A percentile compares a stretch with the other conserved stretches of the same genome.
phyloP scores from a whole-genome alignment of 2,797 vertebrate species.

The Triplophysa yarkandensis region DNA sequence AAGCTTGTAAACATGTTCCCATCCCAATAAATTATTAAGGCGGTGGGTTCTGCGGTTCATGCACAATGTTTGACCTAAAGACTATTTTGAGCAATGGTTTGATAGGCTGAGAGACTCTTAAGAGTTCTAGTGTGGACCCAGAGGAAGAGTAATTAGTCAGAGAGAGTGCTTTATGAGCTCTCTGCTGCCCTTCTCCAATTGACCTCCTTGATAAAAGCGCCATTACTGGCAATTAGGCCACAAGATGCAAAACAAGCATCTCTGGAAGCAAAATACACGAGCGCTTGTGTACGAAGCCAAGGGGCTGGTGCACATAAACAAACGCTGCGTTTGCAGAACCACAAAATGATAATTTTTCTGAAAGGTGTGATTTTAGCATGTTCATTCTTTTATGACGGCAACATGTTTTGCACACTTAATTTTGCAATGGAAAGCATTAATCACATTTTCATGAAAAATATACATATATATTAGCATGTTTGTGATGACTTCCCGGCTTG shows the following conservation, averaged over 20 bases:
- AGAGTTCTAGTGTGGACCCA: conserved; percentile 26
- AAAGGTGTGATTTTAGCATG: neutral
- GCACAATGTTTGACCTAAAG: conserved; percentile 25
- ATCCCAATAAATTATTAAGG: conserved; percentile 48
- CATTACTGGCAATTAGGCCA: conserved; percentile 58
- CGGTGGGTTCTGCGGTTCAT: conserved; percentile 20
- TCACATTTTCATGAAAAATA: neutral
- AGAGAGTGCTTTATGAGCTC: conserved; percentile 43
- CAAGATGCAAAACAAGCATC: conserved; percentile 53
- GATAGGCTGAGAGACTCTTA: conserved; percentile 48
- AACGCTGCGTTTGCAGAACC: neutral
- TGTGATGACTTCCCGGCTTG: too few species aligned
- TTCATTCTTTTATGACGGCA: neutral
- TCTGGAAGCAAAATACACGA: conserved; percentile 35
- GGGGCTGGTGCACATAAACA: neutral
- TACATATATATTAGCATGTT: too few species aligned
- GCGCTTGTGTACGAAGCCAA: neutral
- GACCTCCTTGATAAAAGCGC: conserved; percentile 55
- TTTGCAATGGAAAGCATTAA: neutral
- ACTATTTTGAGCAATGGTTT: conserved; percentile 52
- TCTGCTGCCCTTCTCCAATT: conserved; percentile 50
- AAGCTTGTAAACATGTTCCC: conserved; percentile 26
- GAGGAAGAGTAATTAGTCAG: conserved; percentile 50
- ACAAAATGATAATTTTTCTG: neutral
- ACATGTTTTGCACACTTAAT: neutral